Evolutionary conservation across 1,140 invertebrate genomes (phyloP), one percentile per base, ranked within the genome.

Genomic region (Rhynchophorus ferrugineus): DNA sequence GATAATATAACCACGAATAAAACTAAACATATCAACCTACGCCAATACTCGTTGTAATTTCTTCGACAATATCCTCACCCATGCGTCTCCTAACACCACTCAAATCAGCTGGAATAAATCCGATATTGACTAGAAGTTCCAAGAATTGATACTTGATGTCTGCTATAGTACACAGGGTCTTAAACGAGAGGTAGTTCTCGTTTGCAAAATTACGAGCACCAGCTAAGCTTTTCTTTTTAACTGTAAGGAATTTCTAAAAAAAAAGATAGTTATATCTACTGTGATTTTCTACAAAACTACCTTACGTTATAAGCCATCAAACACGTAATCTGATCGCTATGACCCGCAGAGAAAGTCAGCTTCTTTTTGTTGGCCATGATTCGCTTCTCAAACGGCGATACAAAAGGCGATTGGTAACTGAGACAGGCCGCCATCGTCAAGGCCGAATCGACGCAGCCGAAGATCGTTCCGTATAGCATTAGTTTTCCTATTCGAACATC

Each of bases 401-500:
- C 72, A 66, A 92, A 92, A 0, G 89, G 87, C 59, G 81, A 87
- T 68, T 90, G 90, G 65, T 91, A 82, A 50, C 90, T 87, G 3
- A 98, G 71, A 65, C 83, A 85, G 33, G 92, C 89, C 1, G 92
- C 92, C 64, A 98, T 91, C 6, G 92, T 96, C 0, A 98, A 72
- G 0, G 94, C 83, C 1, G 93, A 93, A 72, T 96, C 91, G 2
- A 98, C 75, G 69, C 94, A 97, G 61, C 89, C 90, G 59, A 98
- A 87, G 44, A 95, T 89, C 14, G 92, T 83, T 0, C 91, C 89
- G 61, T 89, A 92, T 0, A 97, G 67, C 71, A 97, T 85, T 63
- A 96, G 76, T 47, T 73, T 95, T 11, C 58, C 90, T 48, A 93
- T 85, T 59, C 87, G 70, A 1, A 91, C 93, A 62, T 97, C 93